Conservation (phyloP, 2,888 invertebrate species). For the Drosophila maculinotata region DNA sequence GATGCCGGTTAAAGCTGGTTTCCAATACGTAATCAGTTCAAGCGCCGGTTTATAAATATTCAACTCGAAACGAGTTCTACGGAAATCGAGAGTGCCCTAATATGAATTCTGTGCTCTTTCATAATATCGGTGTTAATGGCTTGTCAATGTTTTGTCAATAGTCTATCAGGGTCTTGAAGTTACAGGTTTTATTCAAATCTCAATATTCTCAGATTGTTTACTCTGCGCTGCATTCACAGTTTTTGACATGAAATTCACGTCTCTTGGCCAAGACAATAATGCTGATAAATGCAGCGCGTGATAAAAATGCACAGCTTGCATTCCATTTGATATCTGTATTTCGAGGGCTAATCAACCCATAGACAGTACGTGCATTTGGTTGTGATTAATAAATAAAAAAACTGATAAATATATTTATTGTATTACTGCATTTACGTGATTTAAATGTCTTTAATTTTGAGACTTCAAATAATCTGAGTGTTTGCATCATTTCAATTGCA, state of each 20-base stretch:
- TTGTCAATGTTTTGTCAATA: constrained; percentile 5
- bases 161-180: constrained; percentile 10
- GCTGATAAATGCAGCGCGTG: constrained; percentile 43
- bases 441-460: not conserved
- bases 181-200: not conserved
- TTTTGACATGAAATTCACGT: constrained; percentile 44
- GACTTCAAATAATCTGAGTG: not conserved
- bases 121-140: constrained; percentile 50
- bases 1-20: constrained; percentile 50
- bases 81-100: constrained; percentile 64
- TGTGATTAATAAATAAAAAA: too few species aligned
- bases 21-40: constrained; percentile 46
- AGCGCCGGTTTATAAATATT: constrained; percentile 32
- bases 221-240: not conserved
- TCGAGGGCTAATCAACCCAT: constrained; percentile 22
- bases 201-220: not conserved
- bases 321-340: constrained; percentile 13
- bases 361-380: constrained; percentile 32
- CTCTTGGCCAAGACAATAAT: constrained; percentile 38
- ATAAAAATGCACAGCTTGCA: constrained; percentile 49
- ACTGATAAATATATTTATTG: too few species aligned
- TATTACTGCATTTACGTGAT: too few species aligned
- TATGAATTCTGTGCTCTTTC: constrained; percentile 28
- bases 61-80: constrained; percentile 52
- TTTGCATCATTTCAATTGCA: not conserved